Conservation (phyloP, 1,140 invertebrate genomes). For the Leptopilina clavipes region DNA sequence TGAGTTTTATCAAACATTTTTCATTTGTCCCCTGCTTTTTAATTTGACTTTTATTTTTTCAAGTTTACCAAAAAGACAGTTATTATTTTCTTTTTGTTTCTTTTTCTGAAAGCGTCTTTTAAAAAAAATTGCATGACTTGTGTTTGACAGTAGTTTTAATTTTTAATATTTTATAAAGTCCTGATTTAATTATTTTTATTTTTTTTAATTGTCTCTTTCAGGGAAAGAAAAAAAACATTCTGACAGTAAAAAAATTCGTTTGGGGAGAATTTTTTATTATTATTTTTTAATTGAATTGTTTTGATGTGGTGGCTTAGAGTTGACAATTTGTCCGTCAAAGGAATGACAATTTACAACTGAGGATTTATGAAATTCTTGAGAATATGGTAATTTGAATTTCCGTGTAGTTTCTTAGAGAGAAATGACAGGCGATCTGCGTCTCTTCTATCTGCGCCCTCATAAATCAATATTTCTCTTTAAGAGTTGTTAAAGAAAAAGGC, state of each 20-base stretch:
- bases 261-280: background rate
- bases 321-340: background rate
- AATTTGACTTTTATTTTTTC: background rate
- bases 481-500: slow-evolving; percentile 42
- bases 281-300: background rate
- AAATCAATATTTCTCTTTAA: slow-evolving; percentile 46
- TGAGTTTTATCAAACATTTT: background rate
- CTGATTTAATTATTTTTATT: too few species aligned
- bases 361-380: background rate
- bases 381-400: background rate
- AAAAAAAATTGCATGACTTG: too few species aligned
- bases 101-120: too few species aligned
- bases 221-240: too few species aligned
- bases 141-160: too few species aligned
- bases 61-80: too few species aligned
- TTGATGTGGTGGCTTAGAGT: background rate
- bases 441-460: slow-evolving; percentile 38
- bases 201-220: too few species aligned
- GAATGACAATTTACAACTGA: background rate
- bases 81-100: too few species aligned
- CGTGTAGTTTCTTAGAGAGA: background rate
- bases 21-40: background rate
- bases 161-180: too few species aligned
- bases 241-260: too few species aligned
- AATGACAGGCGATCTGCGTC: slow-evolving; percentile 35